Conservation (phyloP, 2,888 invertebrate genomes). For the Hypomecis punctinalis region DNA sequence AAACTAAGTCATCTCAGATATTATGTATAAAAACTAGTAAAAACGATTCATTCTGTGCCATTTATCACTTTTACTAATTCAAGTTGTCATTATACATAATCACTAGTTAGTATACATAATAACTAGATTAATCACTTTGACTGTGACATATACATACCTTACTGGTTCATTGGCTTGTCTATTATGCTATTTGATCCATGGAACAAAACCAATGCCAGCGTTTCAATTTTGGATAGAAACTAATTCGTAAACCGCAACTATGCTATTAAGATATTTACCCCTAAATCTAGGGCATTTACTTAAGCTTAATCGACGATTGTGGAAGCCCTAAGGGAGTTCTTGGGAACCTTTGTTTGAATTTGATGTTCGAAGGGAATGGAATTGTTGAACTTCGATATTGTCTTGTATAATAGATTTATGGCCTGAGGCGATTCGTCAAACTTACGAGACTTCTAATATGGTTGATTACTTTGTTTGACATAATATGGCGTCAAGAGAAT, state of each 20-base stretch:
- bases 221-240: conserved; percentile 44
- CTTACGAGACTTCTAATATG: conserved; percentile 5
- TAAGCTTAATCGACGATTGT: conserved; percentile 35
- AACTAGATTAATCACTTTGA: no score
- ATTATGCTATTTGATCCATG: neutral
- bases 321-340: conserved; percentile 34
- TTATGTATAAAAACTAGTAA: no score
- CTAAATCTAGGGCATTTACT: conserved; percentile 36
- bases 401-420: conserved; percentile 26
- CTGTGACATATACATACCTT: no score
- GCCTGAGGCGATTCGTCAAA: conserved; percentile 1
- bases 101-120: no score
- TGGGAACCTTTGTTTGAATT: conserved; percentile 31
- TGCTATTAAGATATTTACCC: conserved; percentile 44
- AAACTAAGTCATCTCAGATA: no score
- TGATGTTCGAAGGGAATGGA: conserved; percentile 7
- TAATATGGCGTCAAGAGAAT: no score
- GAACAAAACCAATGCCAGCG: conserved; percentile 10
- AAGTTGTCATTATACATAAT: no score
- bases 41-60: no score
- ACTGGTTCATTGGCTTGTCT: neutral
- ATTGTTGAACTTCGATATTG: conserved; percentile 24
- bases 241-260: conserved; percentile 44
- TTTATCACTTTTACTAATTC: no score
- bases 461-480: neutral